Evolutionary conservation across 2,113 vertebrate genomes (phyloP), one percentile per base, ranked within the genome.

Genomic region (Polyodon spathula): DNA sequence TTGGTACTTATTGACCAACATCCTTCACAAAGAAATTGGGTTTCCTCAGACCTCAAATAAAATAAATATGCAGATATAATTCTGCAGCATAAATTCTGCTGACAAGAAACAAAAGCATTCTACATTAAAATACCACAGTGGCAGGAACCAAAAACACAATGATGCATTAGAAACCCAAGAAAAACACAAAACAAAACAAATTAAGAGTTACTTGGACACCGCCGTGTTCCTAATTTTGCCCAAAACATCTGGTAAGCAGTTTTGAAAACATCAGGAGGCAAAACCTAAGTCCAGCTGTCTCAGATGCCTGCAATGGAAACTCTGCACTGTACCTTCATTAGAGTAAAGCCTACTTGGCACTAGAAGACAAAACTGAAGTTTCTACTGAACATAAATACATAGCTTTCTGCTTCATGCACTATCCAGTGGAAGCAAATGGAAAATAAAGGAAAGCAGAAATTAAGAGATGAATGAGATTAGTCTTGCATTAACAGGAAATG

Each of bases 161-260:
- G 27, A 27, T 27, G 27, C 27, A 27, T 27, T 1, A 27, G 27
- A 27, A 27, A 27, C 1, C 27, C 27, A 27, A 27, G 27, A 27
- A 27, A 27, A 27, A 27, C 27, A 27, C 27, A 27, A 27, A 27
- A 27, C 27, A 27, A 27, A 27, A 27, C 27, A 27, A 27, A 27
- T 27, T 27, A 27, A 27, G 27, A 37, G 58, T 46, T 46, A 15
- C 27, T 59, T 17, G 16, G 17, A 44, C 43, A 48, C 43, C 8
- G 7, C 5, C 58, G 15, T 48, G 27, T 27, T 27, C 58, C 58
- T 48, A 40, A 14, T 42, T 37, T 4, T 37, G 16, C 43, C 42
- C 43, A 8, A 11, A 59, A 59, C 58, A 59, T 59, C 42, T 46
- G 58, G 58, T 17, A 57, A 58, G 44, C 56, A 51, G 59, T 60